Evolutionary conservation across 2,888 invertebrate species (phyloP), one percentile per base, ranked within the genome.

Genomic region (Nebria brevicollis): DNA sequence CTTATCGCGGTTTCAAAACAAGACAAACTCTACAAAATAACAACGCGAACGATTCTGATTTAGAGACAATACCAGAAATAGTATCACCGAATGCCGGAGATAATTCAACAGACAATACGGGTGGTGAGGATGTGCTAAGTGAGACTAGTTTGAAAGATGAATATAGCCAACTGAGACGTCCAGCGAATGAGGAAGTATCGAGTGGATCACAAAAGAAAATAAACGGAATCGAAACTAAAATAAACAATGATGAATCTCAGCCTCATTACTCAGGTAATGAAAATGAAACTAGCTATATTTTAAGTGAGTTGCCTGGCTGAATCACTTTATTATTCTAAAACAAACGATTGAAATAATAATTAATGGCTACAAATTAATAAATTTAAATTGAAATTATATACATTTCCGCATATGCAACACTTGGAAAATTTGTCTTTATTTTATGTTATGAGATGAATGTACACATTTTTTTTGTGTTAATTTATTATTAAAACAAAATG

Each of bases 1-100:
- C 78, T 20, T 84, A 83, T 83, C 76, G 83, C 25, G 83, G 83
- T 1, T 83, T 83, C 72, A 77, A 77, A 64, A 81, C 80, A n/a
- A 77, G 84, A 1, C 77, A 73, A 11, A n/a, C 25, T 15, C 20
- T 77, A 20, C 42, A 66, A 66, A 25, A 66, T 10, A 15, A 73
- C 41, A 73, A 73, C 13, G 34, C 34, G 34, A 34, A 34, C 15
- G 77, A 42, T 15, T 66, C 74, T n/a, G 66, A 66, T 42, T 43
- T 80, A n/a, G 70, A 75, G 1, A 75, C 80, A 13, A 80, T 80
- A 20, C 80, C 75, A 1, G 80, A 80, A 75, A 34, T 41, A 20
- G 70, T 26, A 15, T 42, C 77, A 41, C 77, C 77, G 20, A 66
- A 13, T 11, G 42, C 11, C n/a, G 10, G 2, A 34, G 34, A 34